These are phyloP conservation scores for Mallotus villosus DNA, from an alignment of 2,797 vertebrate species.

Conservation along the genomic window DNA sequence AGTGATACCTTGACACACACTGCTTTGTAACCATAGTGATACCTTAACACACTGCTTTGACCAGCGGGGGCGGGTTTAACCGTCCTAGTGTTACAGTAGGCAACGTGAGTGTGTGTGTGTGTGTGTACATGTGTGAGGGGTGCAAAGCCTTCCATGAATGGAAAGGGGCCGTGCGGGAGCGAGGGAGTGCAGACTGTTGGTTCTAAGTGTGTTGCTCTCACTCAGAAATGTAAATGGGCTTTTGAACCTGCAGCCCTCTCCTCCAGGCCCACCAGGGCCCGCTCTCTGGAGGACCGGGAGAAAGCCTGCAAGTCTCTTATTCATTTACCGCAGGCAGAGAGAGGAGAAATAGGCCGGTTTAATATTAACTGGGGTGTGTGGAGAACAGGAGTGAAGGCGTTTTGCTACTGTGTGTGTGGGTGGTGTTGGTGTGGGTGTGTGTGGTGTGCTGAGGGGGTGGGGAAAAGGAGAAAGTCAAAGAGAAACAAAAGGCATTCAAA, in stretches of 20 bases:
- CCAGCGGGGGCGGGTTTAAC: no score
- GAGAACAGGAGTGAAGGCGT: background rate
- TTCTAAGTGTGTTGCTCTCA: conserved; percentile 59
- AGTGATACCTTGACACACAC: no score
- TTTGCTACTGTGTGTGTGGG: background rate
- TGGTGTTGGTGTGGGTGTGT: conserved; percentile 11
- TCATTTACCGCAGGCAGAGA: conserved; percentile 67
- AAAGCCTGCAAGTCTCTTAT: conserved; percentile 73
- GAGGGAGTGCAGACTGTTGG: conserved; percentile 65
- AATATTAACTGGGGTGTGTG: conserved; percentile 50
- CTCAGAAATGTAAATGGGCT: conserved; percentile 79
- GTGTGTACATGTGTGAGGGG: conserved; percentile 45
- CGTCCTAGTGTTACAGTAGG: no score
- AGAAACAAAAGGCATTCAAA: no score
- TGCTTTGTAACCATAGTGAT: no score
- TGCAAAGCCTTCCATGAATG: conserved; percentile 63
- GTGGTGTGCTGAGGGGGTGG: background rate
- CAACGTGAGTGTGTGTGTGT: background rate
- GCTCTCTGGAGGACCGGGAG: conserved; percentile 74
- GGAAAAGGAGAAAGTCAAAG: no score
- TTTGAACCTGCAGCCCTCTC: conserved; percentile 77
- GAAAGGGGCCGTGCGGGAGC: conserved; percentile 47
- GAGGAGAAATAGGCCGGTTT: conserved; percentile 36
- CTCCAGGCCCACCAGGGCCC: conserved; percentile 68
- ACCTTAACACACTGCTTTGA: no score